Evolutionary conservation across 2,113 vertebrate genomes (phyloP).

Genomic region (Ginglymostoma cirratum): DNA sequence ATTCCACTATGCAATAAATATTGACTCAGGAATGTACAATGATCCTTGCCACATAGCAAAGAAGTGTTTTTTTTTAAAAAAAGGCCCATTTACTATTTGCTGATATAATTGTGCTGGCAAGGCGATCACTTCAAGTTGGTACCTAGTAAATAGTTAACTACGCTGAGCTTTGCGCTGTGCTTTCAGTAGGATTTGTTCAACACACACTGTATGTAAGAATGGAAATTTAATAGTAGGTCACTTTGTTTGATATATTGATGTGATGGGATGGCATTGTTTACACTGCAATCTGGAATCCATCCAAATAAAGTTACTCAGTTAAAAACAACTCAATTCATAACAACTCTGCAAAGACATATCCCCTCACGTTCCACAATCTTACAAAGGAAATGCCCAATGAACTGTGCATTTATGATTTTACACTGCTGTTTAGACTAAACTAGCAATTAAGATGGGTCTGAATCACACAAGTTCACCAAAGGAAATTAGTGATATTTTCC

Average conservation of each 20-base stretch:
- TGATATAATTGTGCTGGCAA: not conserved
- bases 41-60: not conserved
- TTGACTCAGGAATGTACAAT: constrained; percentile 15
- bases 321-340: constrained; percentile 27
- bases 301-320: constrained; percentile 15
- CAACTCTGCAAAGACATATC: not conserved
- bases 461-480: constrained; percentile 11
- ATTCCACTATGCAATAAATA: constrained; percentile 26
- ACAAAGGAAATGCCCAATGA: not conserved
- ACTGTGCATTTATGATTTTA: not conserved
- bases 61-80: not conserved
- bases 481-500: constrained; percentile 37
- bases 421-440: not conserved
- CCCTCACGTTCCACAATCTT: constrained; percentile 13
- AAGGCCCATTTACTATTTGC: not conserved
- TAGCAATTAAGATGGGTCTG: not conserved
- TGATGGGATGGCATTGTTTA: not conserved
- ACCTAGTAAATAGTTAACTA: not conserved
- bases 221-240: not conserved
- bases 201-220: not conserved
- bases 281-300: not conserved
- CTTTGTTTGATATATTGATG: constrained; percentile 4
- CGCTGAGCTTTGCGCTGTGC: not conserved
- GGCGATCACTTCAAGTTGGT: not conserved
- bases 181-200: not conserved